phyloP scores from a whole-genome alignment of 2,888 invertebrate genomes.

The Leptopterna dolabrata region DNA sequence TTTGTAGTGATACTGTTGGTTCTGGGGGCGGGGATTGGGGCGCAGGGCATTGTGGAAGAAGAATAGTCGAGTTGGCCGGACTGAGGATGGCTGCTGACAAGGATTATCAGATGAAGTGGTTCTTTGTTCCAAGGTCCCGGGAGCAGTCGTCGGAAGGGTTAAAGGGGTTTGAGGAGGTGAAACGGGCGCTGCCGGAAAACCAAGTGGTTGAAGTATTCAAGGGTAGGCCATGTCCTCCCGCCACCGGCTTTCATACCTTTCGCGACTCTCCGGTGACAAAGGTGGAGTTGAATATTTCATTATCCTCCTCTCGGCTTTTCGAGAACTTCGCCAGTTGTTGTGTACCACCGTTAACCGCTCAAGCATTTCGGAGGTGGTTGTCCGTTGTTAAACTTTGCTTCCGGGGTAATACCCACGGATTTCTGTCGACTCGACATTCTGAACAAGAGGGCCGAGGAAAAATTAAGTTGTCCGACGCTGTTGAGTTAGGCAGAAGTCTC shows the following conservation, averaged over 20 bases:
- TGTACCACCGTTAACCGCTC: constrained; percentile 29
- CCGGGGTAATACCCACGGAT: constrained; percentile 22
- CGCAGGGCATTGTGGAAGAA: background rate
- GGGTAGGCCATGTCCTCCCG: background rate
- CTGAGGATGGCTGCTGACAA: constrained; percentile 44
- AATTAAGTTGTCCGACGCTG: too few relatives aligned
- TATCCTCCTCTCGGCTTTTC: constrained; percentile 18
- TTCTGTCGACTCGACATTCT: background rate
- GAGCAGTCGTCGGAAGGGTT: background rate
- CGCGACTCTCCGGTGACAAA: constrained; percentile 9
- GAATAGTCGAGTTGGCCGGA: background rate
- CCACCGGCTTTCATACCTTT: background rate
- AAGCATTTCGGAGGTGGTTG: constrained; percentile 15
- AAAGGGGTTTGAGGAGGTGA: background rate
- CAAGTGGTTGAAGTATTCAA: constrained; percentile 30
- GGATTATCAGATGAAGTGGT: constrained; percentile 52
- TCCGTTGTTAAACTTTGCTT: constrained; percentile 28
- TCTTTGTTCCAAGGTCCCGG: constrained; percentile 18
- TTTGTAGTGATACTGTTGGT: background rate
- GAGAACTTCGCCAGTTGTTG: constrained; percentile 12
- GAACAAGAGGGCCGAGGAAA: background rate
- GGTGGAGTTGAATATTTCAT: constrained; percentile 40
- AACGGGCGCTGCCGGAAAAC: constrained; percentile 2
- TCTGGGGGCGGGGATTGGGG: background rate
- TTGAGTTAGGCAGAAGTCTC: too few relatives aligned